These are phyloP conservation scores for Chaetorhynchus papuensis DNA, from an alignment of 2,113 vertebrate species.

Conservation along the genomic window DNA sequence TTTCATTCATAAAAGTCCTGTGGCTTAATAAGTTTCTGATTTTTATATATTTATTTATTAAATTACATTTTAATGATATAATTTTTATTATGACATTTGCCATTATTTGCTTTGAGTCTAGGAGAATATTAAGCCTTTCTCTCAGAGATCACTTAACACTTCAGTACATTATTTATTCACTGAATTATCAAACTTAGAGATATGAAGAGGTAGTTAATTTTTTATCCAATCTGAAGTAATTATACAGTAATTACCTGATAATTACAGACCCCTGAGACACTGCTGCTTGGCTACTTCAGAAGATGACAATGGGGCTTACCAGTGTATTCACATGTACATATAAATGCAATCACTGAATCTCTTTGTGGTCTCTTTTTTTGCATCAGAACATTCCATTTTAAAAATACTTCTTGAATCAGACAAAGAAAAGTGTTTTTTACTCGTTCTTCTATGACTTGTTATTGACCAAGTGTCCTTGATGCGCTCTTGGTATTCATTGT, in stretches of 20 bases:
- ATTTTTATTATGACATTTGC: background rate
- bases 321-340: background rate
- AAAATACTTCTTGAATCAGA: background rate
- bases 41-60: background rate
- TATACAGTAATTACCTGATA: background rate
- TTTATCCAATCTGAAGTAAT: background rate
- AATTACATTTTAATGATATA: background rate
- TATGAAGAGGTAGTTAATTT: background rate
- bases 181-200: background rate
- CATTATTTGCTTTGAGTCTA: background rate
- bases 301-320: background rate
- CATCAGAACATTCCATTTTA: background rate
- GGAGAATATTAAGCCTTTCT: background rate
- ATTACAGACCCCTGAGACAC: background rate
- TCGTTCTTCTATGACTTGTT: background rate
- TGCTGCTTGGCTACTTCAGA: background rate
- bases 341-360: background rate
- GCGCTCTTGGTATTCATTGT: background rate
- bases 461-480: background rate
- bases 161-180: background rate
- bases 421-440: background rate
- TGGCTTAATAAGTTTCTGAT: background rate
- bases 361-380: background rate
- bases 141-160: background rate
- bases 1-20: background rate